Evolutionary conservation across 1,140 invertebrate species (phyloP), one percentile per base, ranked within the genome.

Genomic region (Campoletis sonorensis): DNA sequence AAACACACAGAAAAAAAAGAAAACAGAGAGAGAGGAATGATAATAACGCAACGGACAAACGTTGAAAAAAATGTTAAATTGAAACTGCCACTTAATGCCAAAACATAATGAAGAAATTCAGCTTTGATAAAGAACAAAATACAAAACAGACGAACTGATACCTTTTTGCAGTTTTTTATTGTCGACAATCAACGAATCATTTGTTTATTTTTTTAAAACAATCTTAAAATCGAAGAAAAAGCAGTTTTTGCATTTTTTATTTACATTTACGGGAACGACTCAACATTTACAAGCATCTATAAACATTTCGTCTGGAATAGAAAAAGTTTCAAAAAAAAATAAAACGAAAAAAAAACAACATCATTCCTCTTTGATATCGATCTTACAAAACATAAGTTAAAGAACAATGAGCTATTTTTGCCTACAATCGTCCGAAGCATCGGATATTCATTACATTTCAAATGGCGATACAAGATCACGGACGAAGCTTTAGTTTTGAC

Each of bases 11-110:
- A n/a, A n/a, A n/a, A n/a, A 54, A n/a, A 8, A 54, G n/a, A n/a
- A 54, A 11, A 54, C 1, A 85, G 49, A 82, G 81, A 86, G 85
- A 87, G 82, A 85, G 83, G 84, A 88, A 88, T 85, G 84, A 87
- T 85, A 11, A 26, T 64, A 13, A 64, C 23, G 61, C 68, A 75
- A 70, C 30, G 64, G 51, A 54, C 49, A 61, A 40, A 27, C 30
- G 77, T 84, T 54, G 26, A 77, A 81, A 71, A 83, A 37, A 45
- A 45, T 13, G 40, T 72, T 54, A 16, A 73, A 64, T 58, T 58
- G 3, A 1, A 58, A 58, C 54, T 58, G 87, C 86, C 86, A 88
- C 84, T 84, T 84, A 86, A 80, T 89, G 88, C 88, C 87, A 89
- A 88, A 88, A 23, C 1, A 58, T 5, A 58, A 23, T n/a, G 21